These are phyloP conservation scores for Brachionus plicatilis DNA, from an alignment of 1,140 invertebrate species.

Conservation along the genomic window DNA sequence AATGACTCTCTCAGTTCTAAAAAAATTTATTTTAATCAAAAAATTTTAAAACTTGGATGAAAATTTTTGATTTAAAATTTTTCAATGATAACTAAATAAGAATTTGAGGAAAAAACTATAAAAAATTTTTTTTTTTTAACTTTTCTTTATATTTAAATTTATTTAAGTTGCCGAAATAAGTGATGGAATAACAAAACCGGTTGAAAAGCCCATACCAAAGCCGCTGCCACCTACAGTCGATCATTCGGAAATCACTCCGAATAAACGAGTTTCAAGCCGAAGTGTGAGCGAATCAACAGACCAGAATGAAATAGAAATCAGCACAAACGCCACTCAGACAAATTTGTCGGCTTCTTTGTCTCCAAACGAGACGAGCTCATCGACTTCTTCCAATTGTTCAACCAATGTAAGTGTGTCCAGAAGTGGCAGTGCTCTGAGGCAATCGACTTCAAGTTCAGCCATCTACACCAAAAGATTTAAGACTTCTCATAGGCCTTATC, in stretches of 20 bases:
- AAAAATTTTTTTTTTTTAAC: not conserved
- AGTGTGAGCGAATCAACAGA: slow-evolving; percentile 10
- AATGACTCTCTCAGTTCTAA: too few relatives aligned
- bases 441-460: not conserved
- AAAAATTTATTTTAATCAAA: too few relatives aligned
- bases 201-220: slow-evolving; percentile 36
- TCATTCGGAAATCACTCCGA: slow-evolving; percentile 12
- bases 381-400: not conserved
- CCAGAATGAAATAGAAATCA: not conserved
- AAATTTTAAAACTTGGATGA: too few relatives aligned
- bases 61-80: too few relatives aligned
- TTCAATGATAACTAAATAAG: too few relatives aligned
- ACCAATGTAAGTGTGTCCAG: not conserved
- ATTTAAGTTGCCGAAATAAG: slow-evolving; percentile 12
- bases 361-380: not conserved
- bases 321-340: not conserved
- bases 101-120: too few relatives aligned
- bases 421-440: not conserved
- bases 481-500: not conserved
- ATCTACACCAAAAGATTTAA: slow-evolving; percentile 25
- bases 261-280: not conserved
- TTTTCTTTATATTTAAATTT: not conserved
- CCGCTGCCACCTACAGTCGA: slow-evolving; percentile 23
- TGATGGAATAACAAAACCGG: slow-evolving; percentile 32
- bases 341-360: not conserved